Evolutionary conservation across 2,113 vertebrate species (phyloP).

Genomic region (Indicator maculatus): DNA sequence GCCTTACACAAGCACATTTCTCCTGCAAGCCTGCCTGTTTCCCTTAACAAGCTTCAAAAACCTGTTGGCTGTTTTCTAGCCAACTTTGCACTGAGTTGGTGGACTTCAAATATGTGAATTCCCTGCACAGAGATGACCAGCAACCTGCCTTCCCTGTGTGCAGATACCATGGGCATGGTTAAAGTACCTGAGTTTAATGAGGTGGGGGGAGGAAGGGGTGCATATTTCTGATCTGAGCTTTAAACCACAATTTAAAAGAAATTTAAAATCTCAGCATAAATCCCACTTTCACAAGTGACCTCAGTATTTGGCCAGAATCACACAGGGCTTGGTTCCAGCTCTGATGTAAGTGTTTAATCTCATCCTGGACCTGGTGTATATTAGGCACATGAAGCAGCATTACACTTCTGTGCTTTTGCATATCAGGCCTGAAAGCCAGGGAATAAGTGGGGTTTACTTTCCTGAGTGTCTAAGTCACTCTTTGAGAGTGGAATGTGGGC

Average conservation of each 20-base stretch:
- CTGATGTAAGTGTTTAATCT: background rate
- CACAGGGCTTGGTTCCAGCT: background rate
- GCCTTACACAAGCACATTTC: background rate
- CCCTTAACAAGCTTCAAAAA: background rate
- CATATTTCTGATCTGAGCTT: background rate
- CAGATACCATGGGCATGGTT: background rate
- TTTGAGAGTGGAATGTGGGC: background rate
- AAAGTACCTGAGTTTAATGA: background rate
- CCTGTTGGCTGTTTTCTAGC: background rate
- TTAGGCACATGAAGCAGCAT: background rate
- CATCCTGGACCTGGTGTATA: accelerated
- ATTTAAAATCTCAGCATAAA: background rate
- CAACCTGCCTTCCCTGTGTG: background rate
- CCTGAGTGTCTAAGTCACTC: background rate
- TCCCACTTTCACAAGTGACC: background rate
- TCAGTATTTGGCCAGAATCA: background rate
- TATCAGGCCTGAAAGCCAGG: background rate
- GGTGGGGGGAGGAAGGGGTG: background rate
- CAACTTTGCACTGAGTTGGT: background rate
- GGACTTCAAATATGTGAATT: background rate
- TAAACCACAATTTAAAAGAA: background rate
- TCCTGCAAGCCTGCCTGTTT: background rate
- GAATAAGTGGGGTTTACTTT: background rate
- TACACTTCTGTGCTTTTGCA: background rate
- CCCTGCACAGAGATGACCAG: background rate